phyloP scores from a whole-genome alignment of 1,140 invertebrate species.

The Pissodes strobi region DNA sequence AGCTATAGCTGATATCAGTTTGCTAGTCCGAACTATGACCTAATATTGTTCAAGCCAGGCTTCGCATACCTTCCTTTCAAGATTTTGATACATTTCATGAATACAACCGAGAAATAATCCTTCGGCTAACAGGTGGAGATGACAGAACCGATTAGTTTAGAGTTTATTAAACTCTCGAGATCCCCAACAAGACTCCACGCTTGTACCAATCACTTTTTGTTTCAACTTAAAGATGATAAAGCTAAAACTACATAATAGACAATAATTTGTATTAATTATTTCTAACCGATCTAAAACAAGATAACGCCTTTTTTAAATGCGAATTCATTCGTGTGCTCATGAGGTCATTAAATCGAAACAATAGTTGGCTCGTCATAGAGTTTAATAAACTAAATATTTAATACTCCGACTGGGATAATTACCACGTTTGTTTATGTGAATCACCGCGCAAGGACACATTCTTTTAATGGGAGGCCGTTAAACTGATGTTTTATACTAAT shows the following conservation, averaged over 20 bases:
- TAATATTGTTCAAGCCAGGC: too few relatives aligned
- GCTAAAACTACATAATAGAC: conserved; percentile 5
- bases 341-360: conserved; percentile 15
- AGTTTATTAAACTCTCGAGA: not conserved
- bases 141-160: too few relatives aligned
- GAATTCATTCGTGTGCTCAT: too few relatives aligned
- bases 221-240: not conserved
- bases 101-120: too few relatives aligned
- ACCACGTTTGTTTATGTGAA: conserved; percentile 15
- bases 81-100: too few relatives aligned
- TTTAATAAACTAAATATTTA: conserved; percentile 23
- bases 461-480: conserved; percentile 15
- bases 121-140: too few relatives aligned
- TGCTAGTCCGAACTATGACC: too few relatives aligned
- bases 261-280: conserved; percentile 4
- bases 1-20: too few relatives aligned
- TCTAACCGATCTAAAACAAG: not conserved
- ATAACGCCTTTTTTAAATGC: conserved; percentile 1
- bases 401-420: conserved; percentile 6
- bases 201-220: conserved; percentile 1
- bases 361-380: conserved; percentile 14
- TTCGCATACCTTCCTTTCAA: too few relatives aligned
- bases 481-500: conserved; percentile 10
- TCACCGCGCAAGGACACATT: conserved; percentile 20
- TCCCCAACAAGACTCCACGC: not conserved